Conservation (phyloP, 2,888 invertebrate genomes). For the Biston stratarius region DNA sequence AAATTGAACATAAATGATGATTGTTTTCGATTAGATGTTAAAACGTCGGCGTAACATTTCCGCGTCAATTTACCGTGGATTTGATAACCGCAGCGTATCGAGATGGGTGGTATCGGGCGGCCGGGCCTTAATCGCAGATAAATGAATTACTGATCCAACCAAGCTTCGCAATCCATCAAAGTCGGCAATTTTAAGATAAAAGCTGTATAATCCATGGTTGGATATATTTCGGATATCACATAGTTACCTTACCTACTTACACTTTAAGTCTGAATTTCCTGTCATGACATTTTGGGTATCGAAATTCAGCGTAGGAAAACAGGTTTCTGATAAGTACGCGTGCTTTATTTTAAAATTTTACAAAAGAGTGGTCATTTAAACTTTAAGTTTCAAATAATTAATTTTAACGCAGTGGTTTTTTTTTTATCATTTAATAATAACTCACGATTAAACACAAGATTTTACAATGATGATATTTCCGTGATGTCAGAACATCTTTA, state of each 20-base stretch:
- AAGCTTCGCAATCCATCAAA: conserved; percentile 34
- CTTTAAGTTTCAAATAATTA: no score
- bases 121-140: conserved; percentile 34
- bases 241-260: background rate
- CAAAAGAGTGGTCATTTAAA: no score
- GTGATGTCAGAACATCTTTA: no score
- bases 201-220: conserved; percentile 22
- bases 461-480: no score
- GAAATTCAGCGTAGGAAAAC: no score
- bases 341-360: no score
- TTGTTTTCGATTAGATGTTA: background rate
- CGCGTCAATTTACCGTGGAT: conserved; percentile 40
- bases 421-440: no score
- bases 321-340: no score
- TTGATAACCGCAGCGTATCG: conserved; percentile 39
- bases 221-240: conserved; percentile 26
- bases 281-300: no score
- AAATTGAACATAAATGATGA: no score
- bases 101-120: conserved; percentile 28
- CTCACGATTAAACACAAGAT: no score
- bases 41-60: conserved; percentile 28
- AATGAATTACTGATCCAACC: conserved; percentile 35
- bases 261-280: background rate
- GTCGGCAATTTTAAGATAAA: conserved; percentile 32
- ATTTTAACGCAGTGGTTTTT: no score